These are phyloP conservation scores for Phylloscopus trochilus DNA, from an alignment of 2,113 vertebrate genomes.

Conservation along the genomic window DNA sequence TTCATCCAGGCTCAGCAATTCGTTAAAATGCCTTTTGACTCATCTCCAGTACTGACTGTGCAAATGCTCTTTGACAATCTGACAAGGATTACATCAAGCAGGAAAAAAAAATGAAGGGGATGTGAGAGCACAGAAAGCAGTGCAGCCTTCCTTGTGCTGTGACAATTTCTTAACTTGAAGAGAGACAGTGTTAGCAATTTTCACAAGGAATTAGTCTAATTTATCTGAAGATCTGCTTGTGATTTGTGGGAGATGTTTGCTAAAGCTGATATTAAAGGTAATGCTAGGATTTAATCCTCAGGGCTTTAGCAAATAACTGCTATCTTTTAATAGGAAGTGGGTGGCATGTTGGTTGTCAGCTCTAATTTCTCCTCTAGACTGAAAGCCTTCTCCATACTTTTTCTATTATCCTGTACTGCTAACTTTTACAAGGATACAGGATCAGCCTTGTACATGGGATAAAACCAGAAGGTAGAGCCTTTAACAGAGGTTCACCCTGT, in stretches of 20 bases:
- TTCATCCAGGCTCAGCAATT: not conserved
- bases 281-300: conserved; percentile 53
- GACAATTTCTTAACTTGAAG: conserved; percentile 20
- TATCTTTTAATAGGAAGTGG: conserved; percentile 64
- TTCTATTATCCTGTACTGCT: conserved; percentile 41
- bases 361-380: conserved; percentile 56
- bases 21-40: not conserved
- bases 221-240: conserved; percentile 57
- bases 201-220: conserved; percentile 41
- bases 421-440: not conserved
- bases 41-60: not conserved
- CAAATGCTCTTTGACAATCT: not conserved
- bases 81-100: not conserved
- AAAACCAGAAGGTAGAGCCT: conserved; percentile 33
- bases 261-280: conserved; percentile 61
- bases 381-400: conserved; percentile 58
- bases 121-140: not conserved
- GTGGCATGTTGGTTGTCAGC: conserved; percentile 68
- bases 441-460: not conserved
- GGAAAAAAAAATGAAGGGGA: not conserved
- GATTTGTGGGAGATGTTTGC: conserved; percentile 57
- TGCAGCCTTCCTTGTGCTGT: not conserved
- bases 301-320: conserved; percentile 62
- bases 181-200: conserved; percentile 32
- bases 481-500: not conserved